Evolutionary conservation across 2,113 vertebrate genomes (phyloP).

Genomic region (Lepisosteus oculatus): DNA sequence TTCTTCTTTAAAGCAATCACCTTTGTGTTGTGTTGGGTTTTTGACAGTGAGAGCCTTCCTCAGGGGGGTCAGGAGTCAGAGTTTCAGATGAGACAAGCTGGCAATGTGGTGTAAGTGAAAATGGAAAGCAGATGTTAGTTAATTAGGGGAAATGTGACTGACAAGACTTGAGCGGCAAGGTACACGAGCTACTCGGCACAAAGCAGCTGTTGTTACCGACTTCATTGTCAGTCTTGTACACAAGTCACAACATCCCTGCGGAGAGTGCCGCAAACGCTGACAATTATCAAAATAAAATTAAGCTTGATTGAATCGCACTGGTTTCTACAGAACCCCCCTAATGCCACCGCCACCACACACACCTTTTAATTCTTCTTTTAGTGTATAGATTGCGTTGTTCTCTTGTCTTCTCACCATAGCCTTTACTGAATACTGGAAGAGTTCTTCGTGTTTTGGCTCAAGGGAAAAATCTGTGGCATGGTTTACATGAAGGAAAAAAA

Average conservation of each 20-base stretch:
- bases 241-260: conserved; percentile 85
- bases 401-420: conserved; percentile 13
- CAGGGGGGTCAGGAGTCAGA: conserved; percentile 91
- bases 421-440: too few species aligned
- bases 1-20: conserved; percentile 43
- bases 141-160: conserved; percentile 99
- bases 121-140: conserved; percentile 98
- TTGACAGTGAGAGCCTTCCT: conserved; percentile 85
- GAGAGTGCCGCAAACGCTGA: conserved; percentile 51
- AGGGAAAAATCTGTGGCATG: too few species aligned
- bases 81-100: conserved; percentile 95
- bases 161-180: conserved; percentile 89
- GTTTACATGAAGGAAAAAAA: too few species aligned
- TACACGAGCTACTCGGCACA: conserved; percentile 84
- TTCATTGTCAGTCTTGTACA: conserved; percentile 89
- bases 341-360: conserved; percentile 7
- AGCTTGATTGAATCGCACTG: conserved; percentile 61
- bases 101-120: conserved; percentile 90
- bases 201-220: conserved; percentile 88
- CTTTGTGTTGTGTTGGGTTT: conserved; percentile 48
- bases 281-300: conserved; percentile 72
- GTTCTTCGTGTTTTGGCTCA: too few species aligned
- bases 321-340: conserved; percentile 41
- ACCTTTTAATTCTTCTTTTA: background rate
- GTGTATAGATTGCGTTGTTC: background rate